Base-by-base conservation (phyloP, 2,113 vertebrate genomes). In the Oryctolagus cuniculus region DNA sequence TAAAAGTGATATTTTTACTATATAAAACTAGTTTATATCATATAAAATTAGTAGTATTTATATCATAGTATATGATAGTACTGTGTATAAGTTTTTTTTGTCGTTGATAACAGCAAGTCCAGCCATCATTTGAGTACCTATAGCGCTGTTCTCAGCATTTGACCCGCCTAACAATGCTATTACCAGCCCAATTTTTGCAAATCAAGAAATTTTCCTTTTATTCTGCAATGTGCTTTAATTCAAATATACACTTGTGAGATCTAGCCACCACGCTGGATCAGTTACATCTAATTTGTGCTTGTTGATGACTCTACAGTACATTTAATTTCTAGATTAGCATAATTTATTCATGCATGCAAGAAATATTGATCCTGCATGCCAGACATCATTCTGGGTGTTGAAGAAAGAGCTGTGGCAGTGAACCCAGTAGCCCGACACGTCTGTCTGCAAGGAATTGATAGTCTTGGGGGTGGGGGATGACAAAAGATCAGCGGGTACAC, bases 301-400 rank as follows among this genome's bases (percentile, higher is more conserved):
- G 74, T 73, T 34, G 36, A 78, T 82, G 67, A 5, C 24, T 55
- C 80, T 77, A 49, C 34, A 61, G 34, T 34, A 2, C 44, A 16
- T 90, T 36, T 87, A 25, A 67, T 66, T 82, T 93, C 64, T 91
- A 84, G 22, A 74, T 88, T 36, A 83, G 17, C 27, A 19, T 74
- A 74, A 63, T 84, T 29, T 19, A 70, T 55, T 75, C 16, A 64
- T 75, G 84, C 69, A n/a, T 31, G 27, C 22, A 73, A 4, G 79
- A 84, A 79, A 36, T 74, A n/a, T 55, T 63, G 51, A 13, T 53
- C n/a, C 22, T 34, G 0, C 19, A 10, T 38, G 22, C 49, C 67
- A 34, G 61, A 51, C 10, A 53, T 27, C 78, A 55, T 63, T 61
- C 24, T 61, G 55, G 34, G 6, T 80, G 31, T 34, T 75, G 16